Base-by-base conservation (phyloP, 2,797 vertebrate species). In the Trematomus bernacchii region DNA sequence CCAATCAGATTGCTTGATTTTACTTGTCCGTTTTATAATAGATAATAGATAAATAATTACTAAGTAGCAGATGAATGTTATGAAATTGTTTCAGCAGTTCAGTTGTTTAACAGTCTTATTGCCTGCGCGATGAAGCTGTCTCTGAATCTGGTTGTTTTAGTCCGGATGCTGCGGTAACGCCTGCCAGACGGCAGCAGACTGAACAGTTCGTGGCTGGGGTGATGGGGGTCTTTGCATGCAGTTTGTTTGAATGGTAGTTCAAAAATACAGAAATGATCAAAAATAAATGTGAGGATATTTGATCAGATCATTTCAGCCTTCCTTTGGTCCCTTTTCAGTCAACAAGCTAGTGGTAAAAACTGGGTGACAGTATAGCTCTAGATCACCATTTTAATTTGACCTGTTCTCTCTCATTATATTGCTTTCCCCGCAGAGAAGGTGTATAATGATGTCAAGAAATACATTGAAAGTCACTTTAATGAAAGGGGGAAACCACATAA, bases 401-500 rank as follows among this genome's bases (percentile, higher is more conserved):
- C 21, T 48, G 3, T 66, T 77, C 46, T 21, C 69, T 51, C 37
- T 63, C 37, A 66, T 71, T 66, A 70, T 47, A 71, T 74, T 44
- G 23, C 19, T 79, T 55, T 53, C 33, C 7, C 15, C 9, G 6
- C 1, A n/a, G 43, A 43, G 60, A 69, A 37, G 8, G 3, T 37
- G 0, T 4, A 27, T 57, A 71, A 74, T 74, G 44, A 78, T 76
- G 65, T 66, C 60, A 73, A 70, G 55, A 10, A 66, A 65, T 47
- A 6, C 40, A 68, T 2, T 59, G 27, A 58, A 54, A 23, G 63
- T 52, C 42, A 64, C 63, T 47, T 47, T 65, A 77, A 69, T 72
- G 43, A 68, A 46, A 72, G n/a, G 21, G 19, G 10, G 10, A 64
- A 69, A 58, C 48, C 27, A 61, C 43, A 33, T 4, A 37, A 44